Evolutionary conservation across 2,888 invertebrate genomes (phyloP), one percentile per base, ranked within the genome.

Genomic region (Philonicus albiceps): DNA sequence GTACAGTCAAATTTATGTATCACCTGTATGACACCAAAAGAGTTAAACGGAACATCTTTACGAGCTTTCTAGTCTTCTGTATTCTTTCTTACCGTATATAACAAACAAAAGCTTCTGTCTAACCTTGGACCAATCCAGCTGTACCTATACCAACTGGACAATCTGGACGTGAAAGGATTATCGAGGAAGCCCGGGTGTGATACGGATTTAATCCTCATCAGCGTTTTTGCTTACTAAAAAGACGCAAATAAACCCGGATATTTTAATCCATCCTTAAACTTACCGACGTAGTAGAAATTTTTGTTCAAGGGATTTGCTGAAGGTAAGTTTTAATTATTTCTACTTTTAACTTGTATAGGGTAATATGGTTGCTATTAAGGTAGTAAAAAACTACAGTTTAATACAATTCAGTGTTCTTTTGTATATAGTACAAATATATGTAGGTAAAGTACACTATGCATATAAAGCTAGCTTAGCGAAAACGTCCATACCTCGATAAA

Each of bases 1-100:
- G 16, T 74, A 16, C 74, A 74, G 34, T 31, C 34, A 30, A 55
- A 81, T 81, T 81, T 81, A 81, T 37, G 7, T 37, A 37, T 37
- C 55, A 81, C 81, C 81, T 81, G 31, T 55, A 30, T 34, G 64
- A 37, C 34, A 81, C 64, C 53, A 81, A 81, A n/a, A 81, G 81
- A 55, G 81, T 81, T 55, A 64, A 80, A 55, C 16, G 11, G 31
- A 11, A 73, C 5, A 11, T 73, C n/a, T 31, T n/a, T 4, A 27
- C 3, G 74, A 74, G 74, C 31, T 74, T 37, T 37, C 34, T 8
- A 4, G n/a, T 34, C 34, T 27, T 74, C 27, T 11, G 27, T 64
- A 8, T 55, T 8, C 64, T 19, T 64, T 22, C 64, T 22, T 64
- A 6, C 22, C 64, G 19, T 64, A 11, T 43, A 6, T 27, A 22